Percentiles rank a stretch among this genome's conserved stretches.
Conservation (phyloP, 2,113 vertebrate species). For the Polypterus senegalus region DNA sequence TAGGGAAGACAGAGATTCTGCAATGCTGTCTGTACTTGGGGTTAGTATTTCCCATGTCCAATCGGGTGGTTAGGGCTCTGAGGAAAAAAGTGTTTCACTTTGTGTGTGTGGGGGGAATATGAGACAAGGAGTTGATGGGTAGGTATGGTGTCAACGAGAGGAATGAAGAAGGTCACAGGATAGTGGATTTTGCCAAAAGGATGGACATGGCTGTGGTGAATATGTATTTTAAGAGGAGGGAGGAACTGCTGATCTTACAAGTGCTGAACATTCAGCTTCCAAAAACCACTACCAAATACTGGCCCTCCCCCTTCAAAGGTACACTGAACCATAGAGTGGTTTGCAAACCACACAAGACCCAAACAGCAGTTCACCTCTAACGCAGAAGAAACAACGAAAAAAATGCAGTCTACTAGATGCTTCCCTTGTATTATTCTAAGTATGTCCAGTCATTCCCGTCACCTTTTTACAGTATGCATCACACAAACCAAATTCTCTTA, state of each 20-base stretch:
- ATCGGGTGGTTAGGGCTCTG: no score
- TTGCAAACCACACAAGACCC: conserved; percentile 9
- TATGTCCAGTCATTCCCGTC: conserved; percentile 10
- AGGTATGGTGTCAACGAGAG: no score
- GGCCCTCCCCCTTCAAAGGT: conserved; percentile 1
- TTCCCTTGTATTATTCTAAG: conserved; percentile 4
- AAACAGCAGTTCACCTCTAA: conserved; percentile 9
- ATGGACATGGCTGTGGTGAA: no score
- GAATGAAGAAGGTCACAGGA: no score
- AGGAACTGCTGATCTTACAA: conserved; percentile 3
- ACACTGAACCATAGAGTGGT: conserved; percentile 10
- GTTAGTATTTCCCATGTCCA: no score
- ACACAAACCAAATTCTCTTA: neutral
- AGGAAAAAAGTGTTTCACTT: no score
- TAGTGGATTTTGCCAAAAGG: no score
- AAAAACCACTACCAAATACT: conserved; percentile 4
- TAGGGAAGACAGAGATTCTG: no score
- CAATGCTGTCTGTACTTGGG: no score
- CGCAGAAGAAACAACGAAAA: conserved; percentile 6
- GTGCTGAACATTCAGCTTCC: conserved; percentile 15
- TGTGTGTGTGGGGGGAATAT: no score
- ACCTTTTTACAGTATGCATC: neutral
- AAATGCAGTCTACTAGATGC: conserved; percentile 15
- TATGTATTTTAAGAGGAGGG: no score
- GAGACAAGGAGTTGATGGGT: no score